Evolutionary conservation across 2,797 vertebrate species (phyloP), one percentile per base, ranked within the genome.

Genomic region (Anas bahamensis): DNA sequence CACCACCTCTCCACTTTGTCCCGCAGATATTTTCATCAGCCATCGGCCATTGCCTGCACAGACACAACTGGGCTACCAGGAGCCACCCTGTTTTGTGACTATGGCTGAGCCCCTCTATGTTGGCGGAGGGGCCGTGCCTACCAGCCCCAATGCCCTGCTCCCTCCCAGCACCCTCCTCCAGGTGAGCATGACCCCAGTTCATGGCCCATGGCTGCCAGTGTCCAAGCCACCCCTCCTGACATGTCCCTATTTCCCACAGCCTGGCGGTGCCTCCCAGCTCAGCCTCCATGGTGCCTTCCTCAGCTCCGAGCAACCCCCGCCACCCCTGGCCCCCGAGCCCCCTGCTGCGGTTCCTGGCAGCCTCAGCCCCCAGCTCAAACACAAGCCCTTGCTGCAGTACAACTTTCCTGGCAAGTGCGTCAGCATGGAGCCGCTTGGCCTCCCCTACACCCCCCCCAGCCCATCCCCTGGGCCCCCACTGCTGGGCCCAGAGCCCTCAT

Each of bases 321-420:
- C 63, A 6, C 87, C 97, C 11, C 31, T 91, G 35, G 48, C 94
- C 63, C 46, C 96, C 0, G 65, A 96, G 11, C 24, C 95, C 55
- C 56, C 89, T 0, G 3, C 76, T 1, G 63, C 74, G 9, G 82
- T 89, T 15, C 89, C 94, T n/a, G 35, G 82, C 13, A 21, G 68
- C 77, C 92, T 98, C 83, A 88, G 92, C 26, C 93, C 97, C 68
- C 97, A 97, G 33, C 91, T 94, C 60, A 98, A 93, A 84, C 97
- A 97, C 92, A 98, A 98, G 96, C 94, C 94, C 84, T 92, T 91
- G 42, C 95, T 97, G 80, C 98, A 98, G 22, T 98, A 98, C 4
- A 64, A 96, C 12, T 44, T 91, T 52, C 94, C 96, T 2, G 21
- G 93, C 73, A 98, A 98, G 75, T 98, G 97, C 84, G 97, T 96